Conservation (phyloP, 2,113 vertebrate genomes). For the Dolichotis patagonum region DNA sequence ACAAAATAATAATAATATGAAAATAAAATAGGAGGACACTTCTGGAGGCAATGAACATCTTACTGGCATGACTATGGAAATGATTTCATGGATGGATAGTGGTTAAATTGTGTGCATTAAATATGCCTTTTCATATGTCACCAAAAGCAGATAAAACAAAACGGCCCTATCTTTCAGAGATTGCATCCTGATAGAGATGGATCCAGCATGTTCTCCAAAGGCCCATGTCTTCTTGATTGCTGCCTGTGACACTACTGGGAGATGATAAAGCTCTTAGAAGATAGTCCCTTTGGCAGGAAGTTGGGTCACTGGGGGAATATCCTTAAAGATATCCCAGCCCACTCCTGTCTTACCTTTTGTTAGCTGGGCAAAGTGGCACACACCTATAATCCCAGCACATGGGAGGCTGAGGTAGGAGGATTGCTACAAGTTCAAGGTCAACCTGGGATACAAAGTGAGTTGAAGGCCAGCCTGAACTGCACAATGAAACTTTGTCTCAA, state of each 20-base stretch:
- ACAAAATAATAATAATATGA: neutral
- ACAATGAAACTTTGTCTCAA: neutral
- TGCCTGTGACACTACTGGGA: too few relatives aligned
- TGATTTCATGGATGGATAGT: neutral
- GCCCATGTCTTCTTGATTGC: neutral
- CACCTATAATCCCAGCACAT: neutral
- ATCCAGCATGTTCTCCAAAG: neutral
- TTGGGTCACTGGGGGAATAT: neutral
- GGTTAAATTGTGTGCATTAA: neutral
- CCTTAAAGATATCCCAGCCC: neutral
- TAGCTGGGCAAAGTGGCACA: neutral
- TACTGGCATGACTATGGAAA: neutral
- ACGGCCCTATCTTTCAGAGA: neutral
- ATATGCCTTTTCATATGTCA: neutral
- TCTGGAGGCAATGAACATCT: neutral
- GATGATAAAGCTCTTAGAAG: neutral
- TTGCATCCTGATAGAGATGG: neutral
- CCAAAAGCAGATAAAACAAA: neutral
- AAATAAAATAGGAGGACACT: neutral
- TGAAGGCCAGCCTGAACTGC: too few relatives aligned
- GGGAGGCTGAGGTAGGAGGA: neutral
- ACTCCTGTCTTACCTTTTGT: neutral
- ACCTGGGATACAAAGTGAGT: too few relatives aligned
- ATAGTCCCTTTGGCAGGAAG: neutral
- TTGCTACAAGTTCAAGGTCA: neutral